Evolutionary conservation across 2,797 vertebrate genomes (phyloP), one percentile per base, ranked within the genome.

Genomic region (Martes flavigula): DNA sequence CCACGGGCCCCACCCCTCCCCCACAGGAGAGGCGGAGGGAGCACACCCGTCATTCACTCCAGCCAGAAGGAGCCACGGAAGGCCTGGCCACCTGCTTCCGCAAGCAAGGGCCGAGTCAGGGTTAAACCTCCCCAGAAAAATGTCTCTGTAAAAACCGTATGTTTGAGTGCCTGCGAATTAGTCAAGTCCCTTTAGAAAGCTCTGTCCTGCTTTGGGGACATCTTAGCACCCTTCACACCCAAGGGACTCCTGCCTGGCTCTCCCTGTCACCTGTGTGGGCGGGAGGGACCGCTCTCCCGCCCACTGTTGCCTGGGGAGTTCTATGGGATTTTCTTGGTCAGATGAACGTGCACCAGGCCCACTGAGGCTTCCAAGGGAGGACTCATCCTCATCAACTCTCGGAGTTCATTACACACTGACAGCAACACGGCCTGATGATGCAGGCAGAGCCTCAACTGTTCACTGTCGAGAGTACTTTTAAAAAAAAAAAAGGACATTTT

Each of bases 341-440:
- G 17, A 48, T 17, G n/a, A 58, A n/a, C 0, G 1, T 0, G 40
- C 54, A 11, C 25, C 23, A 0, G 0, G 68, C 51, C 2, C 9
- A 83, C 81, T 7, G 75, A 38, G 18, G 9, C 66, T n/a, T 43
- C 21, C 7, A 25, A 25, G 40, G 20, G 32, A 68, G 23, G 62
- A 1, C 23, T 2, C 0, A 0, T 15, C 14, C 48, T 51, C 48
- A 14, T 51, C 48, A n/a, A 10, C 64, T 25, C 27, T 1, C 0
- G 6, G 66, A 38, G 38, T 2, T 2, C 0, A 0, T 14, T 1
- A 20, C n/a, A 1, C 0, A 9, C 32, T 0, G 14, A 38, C 66
- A 7, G 14, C 0, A 12, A 30, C n/a, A n/a, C 5, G 13, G 73
- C 86, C 66, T 7, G 20, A 1, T 0, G 1, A 21, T 4, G 43